phyloP scores from a whole-genome alignment of 1,140 invertebrate species.

The Sycophaga agraensis region DNA sequence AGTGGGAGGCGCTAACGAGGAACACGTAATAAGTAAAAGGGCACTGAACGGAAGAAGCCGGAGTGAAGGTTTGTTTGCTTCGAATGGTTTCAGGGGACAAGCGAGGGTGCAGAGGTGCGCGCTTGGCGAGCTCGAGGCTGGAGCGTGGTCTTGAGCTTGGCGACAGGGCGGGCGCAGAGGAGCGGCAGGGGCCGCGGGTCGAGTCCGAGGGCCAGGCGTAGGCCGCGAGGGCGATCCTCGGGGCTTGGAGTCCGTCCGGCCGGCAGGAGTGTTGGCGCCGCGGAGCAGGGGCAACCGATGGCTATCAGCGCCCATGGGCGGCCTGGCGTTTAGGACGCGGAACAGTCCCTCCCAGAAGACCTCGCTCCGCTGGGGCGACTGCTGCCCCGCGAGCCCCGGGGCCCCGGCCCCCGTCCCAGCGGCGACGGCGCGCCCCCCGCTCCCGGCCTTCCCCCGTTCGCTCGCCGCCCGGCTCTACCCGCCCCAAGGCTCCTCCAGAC shows the following conservation, averaged over 20 bases:
- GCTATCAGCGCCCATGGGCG: constrained; percentile 80
- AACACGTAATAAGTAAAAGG: neutral
- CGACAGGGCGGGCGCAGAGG: too few relatives aligned
- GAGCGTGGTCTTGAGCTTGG: too few relatives aligned
- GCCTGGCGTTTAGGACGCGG: constrained; percentile 89
- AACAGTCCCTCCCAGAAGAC: constrained; percentile 95
- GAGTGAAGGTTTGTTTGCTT: too few relatives aligned
- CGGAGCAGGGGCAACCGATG: constrained; percentile 54
- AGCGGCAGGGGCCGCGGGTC: too few relatives aligned
- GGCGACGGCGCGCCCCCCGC: constrained; percentile 33
- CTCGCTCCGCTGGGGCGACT: constrained; percentile 90
- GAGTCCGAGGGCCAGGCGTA: neutral
- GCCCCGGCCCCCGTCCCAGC: constrained; percentile 45
- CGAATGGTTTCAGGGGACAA: too few relatives aligned
- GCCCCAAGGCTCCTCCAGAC: too few relatives aligned
- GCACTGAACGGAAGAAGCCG: neutral
- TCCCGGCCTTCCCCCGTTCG: constrained; percentile 29
- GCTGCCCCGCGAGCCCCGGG: constrained; percentile 63
- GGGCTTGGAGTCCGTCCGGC: constrained; percentile 23
- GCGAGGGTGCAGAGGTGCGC: neutral
- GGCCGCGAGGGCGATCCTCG: neutral
- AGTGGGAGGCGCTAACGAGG: neutral
- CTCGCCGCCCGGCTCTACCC: neutral
- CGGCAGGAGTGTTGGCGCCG: constrained; percentile 22
- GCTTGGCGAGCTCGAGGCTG: too few relatives aligned